Conservation (phyloP, 92 coral and sea anemone genomes). For the Zoanthus solanderi region DNA sequence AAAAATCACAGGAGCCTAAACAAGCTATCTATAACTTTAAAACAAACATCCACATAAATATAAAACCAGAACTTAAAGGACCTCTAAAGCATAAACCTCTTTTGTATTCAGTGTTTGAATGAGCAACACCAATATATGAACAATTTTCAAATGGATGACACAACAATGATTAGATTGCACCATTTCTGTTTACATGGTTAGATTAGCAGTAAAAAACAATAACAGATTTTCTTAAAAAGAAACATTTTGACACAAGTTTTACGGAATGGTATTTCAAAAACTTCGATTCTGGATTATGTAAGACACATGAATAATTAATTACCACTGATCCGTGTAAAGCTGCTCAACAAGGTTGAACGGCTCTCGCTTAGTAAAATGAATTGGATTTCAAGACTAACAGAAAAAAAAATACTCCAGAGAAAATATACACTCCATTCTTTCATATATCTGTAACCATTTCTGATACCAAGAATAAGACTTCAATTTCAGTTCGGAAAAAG, state of each 20-base stretch:
- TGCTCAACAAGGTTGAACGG: not conserved
- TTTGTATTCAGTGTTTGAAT: too few species aligned
- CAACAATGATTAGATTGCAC: too few species aligned
- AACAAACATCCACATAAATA: too few species aligned
- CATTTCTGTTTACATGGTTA: too few species aligned
- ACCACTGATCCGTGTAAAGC: constrained; percentile 12
- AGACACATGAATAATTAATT: constrained; percentile 37
- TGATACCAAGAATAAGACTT: not conserved
- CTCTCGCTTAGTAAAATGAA: not conserved
- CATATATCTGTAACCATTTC: not conserved
- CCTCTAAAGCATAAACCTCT: too few species aligned
- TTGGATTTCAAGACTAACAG: not conserved
- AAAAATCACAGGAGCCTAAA: too few species aligned
- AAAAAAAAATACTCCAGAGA: not conserved
- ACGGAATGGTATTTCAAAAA: not conserved
- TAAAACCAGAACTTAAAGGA: too few species aligned
- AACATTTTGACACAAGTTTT: not conserved
- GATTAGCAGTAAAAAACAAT: not conserved
- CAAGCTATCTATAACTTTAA: too few species aligned
- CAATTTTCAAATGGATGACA: too few species aligned
- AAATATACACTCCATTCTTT: not conserved
- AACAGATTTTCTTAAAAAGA: not conserved
- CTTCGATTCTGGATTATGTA: not conserved
- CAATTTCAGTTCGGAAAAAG: not conserved
- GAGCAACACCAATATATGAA: too few species aligned